Evolutionary conservation across 2,113 vertebrate genomes (phyloP).

Genomic region (Pungitius pungitius): DNA sequence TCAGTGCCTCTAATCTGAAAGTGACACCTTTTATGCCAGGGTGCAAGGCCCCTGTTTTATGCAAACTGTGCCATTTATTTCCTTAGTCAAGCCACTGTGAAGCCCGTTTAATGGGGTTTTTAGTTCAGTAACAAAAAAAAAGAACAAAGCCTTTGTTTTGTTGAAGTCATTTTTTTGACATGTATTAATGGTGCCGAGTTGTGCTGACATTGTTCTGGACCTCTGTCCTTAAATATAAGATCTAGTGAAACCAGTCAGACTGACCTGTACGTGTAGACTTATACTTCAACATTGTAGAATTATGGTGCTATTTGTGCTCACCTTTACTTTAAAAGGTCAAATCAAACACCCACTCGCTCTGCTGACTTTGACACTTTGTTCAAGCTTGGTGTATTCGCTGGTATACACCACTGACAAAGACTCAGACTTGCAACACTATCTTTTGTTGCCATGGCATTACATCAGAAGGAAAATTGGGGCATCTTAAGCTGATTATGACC

Average conservation of each 20-base stretch:
- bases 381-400: not conserved
- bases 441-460: conserved; percentile 47
- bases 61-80: not conserved
- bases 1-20: conserved; percentile 8
- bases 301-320: not conserved
- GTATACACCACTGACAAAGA: conserved; percentile 13
- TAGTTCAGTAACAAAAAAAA: not conserved
- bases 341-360: not conserved
- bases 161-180: not conserved
- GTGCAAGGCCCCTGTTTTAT: not conserved
- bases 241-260: not conserved
- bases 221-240: too few species aligned
- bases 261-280: too few species aligned
- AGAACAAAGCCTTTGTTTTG: not conserved
- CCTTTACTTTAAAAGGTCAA: not conserved
- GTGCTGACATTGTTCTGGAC: not conserved
- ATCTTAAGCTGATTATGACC: conserved; percentile 43
- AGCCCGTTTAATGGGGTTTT: not conserved
- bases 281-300: not conserved
- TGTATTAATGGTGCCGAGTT: not conserved
- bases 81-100: not conserved
- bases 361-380: conserved; percentile 6
- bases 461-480: conserved; percentile 40
- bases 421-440: not conserved
- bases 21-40: not conserved